A percentile compares a stretch with the other conserved stretches of the same genome.
phyloP scores from a whole-genome alignment of 1,140 invertebrate genomes.

The Lasioglossum baleicum region DNA sequence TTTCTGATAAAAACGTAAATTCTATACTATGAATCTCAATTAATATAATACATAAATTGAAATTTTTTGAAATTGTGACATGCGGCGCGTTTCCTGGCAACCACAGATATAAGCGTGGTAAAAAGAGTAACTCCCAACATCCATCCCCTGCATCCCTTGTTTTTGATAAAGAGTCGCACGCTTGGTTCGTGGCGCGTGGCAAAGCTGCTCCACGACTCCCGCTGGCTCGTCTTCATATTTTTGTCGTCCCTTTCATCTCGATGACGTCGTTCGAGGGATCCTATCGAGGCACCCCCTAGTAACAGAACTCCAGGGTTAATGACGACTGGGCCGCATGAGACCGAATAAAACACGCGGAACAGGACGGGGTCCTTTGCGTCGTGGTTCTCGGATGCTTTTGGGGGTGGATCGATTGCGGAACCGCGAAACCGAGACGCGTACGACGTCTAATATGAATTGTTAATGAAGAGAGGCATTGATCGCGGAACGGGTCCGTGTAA shows the following conservation, averaged over 20 bases:
- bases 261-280: constrained; percentile 41
- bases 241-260: constrained; percentile 46
- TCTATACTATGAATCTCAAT: too few species aligned
- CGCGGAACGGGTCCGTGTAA: background rate
- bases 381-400: background rate
- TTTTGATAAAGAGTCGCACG: constrained; percentile 35
- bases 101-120: too few species aligned
- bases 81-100: too few species aligned
- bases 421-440: constrained; percentile 10
- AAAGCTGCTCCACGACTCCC: background rate
- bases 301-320: constrained; percentile 36
- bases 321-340: constrained; percentile 21
- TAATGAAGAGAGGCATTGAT: constrained; percentile 4
- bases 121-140: background rate
- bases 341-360: constrained; percentile 41
- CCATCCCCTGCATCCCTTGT: constrained; percentile 4
- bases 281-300: constrained; percentile 36
- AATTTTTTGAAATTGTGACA: too few species aligned
- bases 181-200: background rate
- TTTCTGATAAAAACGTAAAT: too few species aligned
- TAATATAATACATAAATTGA: too few species aligned
- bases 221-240: background rate
- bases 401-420: background rate
- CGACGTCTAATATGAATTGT: constrained; percentile 27
- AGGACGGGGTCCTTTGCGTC: background rate